Evolutionary conservation across 2,113 vertebrate genomes (phyloP).

Genomic region (Vidua macroura): DNA sequence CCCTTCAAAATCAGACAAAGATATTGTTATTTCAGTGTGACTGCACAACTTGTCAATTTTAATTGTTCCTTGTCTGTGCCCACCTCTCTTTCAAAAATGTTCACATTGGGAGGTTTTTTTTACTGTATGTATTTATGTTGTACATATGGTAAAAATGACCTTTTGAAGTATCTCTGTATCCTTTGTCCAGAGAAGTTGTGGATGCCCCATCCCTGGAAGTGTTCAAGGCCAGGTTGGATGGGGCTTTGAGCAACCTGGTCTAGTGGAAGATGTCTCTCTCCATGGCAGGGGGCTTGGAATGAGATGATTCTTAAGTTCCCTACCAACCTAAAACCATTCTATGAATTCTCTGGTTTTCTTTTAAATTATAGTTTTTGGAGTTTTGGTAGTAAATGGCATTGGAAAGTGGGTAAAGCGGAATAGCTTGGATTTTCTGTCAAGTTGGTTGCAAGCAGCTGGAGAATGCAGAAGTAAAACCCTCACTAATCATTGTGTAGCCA

Average conservation of each 20-base stretch:
- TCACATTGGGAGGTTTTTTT: not conserved
- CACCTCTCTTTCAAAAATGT: not conserved
- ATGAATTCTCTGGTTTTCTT: not conserved
- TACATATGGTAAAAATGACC: not conserved
- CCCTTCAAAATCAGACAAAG: constrained; percentile 65
- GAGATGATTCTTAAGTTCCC: not conserved
- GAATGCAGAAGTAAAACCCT: not conserved
- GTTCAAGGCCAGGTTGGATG: not conserved
- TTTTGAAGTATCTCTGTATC: not conserved
- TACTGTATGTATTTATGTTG: not conserved
- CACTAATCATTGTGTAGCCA: not conserved
- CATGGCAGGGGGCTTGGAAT: not conserved
- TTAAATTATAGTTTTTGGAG: not conserved
- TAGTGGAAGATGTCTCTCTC: not conserved
- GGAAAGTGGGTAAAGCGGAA: not conserved
- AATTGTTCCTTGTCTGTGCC: not conserved
- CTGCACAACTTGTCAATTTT: not conserved
- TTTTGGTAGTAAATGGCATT: not conserved
- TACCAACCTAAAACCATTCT: not conserved
- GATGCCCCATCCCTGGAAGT: not conserved
- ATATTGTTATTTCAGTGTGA: not conserved
- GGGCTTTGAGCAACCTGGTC: not conserved
- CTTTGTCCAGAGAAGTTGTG: not conserved
- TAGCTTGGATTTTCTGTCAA: not conserved
- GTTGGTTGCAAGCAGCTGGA: not conserved